Evolutionary conservation across 2,888 invertebrate species (phyloP).

Genomic region (Trypoxylon attenuatum): DNA sequence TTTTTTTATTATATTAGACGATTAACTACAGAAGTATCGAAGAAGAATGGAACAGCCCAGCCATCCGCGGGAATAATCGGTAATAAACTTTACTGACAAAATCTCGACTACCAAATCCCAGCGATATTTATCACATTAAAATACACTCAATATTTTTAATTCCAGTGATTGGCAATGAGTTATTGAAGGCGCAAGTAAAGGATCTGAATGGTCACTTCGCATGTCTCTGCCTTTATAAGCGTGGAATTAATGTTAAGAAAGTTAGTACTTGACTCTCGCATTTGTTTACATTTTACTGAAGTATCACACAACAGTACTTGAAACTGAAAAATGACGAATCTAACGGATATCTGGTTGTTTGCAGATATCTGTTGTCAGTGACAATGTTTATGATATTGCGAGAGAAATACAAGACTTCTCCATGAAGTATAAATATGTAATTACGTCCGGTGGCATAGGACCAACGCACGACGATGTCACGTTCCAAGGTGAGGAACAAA

Average conservation of each 20-base stretch:
- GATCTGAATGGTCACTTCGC: conserved; percentile 83
- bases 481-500: conserved; percentile 77
- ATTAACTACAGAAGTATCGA: too few species aligned
- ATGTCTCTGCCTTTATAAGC: conserved; percentile 78
- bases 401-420: conserved; percentile 80
- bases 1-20: too few species aligned
- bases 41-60: background rate
- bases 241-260: conserved; percentile 80
- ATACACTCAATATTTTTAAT: background rate
- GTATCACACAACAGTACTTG: conserved; percentile 1
- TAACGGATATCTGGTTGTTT: background rate
- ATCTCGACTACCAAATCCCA: background rate
- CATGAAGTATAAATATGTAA: conserved; percentile 78
- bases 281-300: background rate
- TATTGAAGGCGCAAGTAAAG: conserved; percentile 82
- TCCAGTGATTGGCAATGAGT: conserved; percentile 85
- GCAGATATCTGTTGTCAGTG: conserved; percentile 81
- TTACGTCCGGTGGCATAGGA: conserved; percentile 86
- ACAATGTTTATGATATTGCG: conserved; percentile 80
- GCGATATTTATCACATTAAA: background rate
- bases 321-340: too few species aligned
- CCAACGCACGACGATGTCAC: conserved; percentile 88
- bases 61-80: conserved; percentile 65
- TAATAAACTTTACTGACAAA: conserved; percentile 27
- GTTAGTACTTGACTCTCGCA: conserved; percentile 61